phyloP scores from a whole-genome alignment of 2,113 vertebrate species.

The Trichechus manatus region DNA sequence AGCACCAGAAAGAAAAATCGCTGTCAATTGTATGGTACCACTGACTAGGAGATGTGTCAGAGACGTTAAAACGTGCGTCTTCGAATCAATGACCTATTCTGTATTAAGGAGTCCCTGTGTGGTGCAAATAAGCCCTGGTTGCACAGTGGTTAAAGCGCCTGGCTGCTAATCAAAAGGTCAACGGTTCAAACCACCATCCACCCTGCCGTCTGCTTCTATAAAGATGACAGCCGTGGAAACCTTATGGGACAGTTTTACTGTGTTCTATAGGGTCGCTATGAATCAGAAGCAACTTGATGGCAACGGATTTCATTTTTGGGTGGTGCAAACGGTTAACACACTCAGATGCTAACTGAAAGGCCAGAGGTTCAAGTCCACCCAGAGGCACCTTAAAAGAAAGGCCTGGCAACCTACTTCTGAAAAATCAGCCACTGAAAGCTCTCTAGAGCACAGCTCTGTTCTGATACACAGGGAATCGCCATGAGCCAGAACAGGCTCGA shows the following conservation, averaged over 20 bases:
- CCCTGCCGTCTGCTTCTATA: not conserved
- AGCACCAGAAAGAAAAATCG: conserved; percentile 29
- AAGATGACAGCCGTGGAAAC: not conserved
- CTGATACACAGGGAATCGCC: not conserved
- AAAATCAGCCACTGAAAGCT: not conserved
- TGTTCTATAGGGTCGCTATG: not conserved
- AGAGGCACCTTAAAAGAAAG: too few species aligned
- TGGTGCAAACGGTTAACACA: not conserved
- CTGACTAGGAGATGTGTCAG: not conserved
- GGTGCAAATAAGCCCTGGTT: not conserved
- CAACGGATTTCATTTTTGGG: not conserved
- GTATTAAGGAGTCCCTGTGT: too few species aligned
- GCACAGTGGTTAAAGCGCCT: not conserved
- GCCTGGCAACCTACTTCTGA: not conserved
- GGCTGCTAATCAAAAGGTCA: too few species aligned
- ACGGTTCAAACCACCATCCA: not conserved
- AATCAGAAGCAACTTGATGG: not conserved
- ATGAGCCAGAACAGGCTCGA: not conserved
- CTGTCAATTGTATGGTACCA: not conserved
- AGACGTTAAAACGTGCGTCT: not conserved
- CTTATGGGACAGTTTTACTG: not conserved
- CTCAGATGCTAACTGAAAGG: not conserved
- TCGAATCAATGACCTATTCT: not conserved
- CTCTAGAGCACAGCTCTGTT: not conserved
- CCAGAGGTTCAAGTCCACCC: not conserved